Evolutionary conservation across 2,888 invertebrate genomes (phyloP).

Genomic region (Morpho deidamia): DNA sequence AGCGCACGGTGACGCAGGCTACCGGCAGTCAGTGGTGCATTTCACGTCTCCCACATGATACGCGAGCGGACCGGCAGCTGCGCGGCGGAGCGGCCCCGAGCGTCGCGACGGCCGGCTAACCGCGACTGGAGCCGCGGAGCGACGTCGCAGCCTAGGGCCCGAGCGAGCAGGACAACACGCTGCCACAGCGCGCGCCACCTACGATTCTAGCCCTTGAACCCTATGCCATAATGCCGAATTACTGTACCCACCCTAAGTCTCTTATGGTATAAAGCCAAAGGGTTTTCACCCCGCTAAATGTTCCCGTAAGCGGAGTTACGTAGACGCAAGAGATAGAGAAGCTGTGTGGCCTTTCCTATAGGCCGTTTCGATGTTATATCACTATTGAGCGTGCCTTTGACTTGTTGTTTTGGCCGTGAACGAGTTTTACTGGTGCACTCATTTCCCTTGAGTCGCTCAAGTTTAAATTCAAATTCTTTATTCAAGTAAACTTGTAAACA

Average conservation of each 20-base stretch:
- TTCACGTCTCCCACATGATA: conserved; percentile 47
- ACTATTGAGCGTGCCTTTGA: conserved; percentile 66
- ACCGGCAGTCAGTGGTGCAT: conserved; percentile 52
- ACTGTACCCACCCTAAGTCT: conserved; percentile 50
- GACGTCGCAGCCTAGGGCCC: conserved; percentile 69
- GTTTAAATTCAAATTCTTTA: too few species aligned
- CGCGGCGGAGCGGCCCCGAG: conserved; percentile 70
- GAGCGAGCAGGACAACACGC: conserved; percentile 69
- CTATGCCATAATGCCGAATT: conserved; percentile 60
- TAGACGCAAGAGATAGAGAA: conserved; percentile 66
- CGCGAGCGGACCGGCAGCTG: conserved; percentile 55
- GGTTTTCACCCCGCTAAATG: conserved; percentile 68
- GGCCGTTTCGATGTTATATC: conserved; percentile 66
- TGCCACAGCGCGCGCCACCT: conserved; percentile 42
- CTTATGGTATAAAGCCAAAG: conserved; percentile 68
- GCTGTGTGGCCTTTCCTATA: conserved; percentile 66
- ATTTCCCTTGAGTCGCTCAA: conserved; percentile 23
- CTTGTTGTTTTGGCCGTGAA: conserved; percentile 67
- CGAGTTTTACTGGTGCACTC: conserved; percentile 51
- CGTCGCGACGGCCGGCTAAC: conserved; percentile 77
- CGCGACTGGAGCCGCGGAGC: conserved; percentile 67
- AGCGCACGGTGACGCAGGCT: conserved; percentile 34
- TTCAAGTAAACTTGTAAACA: too few species aligned
- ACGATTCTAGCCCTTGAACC: conserved; percentile 74
- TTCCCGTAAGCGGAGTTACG: conserved; percentile 50